Base-by-base conservation (phyloP, 2,888 invertebrate species). In the Dinocampus coccinellae region DNA sequence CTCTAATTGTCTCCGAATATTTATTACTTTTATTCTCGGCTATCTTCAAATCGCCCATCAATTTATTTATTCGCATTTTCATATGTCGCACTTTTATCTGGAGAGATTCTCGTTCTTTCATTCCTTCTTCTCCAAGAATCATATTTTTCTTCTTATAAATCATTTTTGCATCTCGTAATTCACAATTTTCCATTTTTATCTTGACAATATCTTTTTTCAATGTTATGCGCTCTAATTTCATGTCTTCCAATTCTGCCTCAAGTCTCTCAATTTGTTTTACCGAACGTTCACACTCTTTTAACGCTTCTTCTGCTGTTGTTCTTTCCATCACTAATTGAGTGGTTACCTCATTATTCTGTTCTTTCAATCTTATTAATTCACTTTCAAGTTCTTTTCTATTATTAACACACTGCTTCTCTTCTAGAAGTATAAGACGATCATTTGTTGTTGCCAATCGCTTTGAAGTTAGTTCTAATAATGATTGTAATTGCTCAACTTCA, bases 231-330 rank as follows among this genome's bases (percentile, higher is more conserved):
- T 74, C 73, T 22, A 71, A 68, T 33, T 73, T 63, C 53, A 69
- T 9, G 42, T 75, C 65, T 60, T 76, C 76, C 69, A 79, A 67
- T 29, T 78, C 76, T 55, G 75, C 73, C 16, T 66, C 78, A 53
- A 80, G 61, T 4, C 33, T 47, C 42, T 71, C 78, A 64, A 75
- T 81, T 34, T 78, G 76, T 29, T 70, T 75, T 4, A 62, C 22
- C 70, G 72, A 22, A 77, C 58, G 57, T 29, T 74, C 29, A n/a
- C 71, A 63, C 65, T 80, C 76, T 6, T 58, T 60, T 24, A 71
- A 39, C 16, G 72, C 73, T 16, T 77, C 75, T 3, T 69, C 69
- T n/a, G 42, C 67, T n/a, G 66, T 70, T 7, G 61, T 36, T 66
- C 75, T 74, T 62, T 74, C 76, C 11, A 70, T 39, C 52, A 69